phyloP scores from a whole-genome alignment of 2,888 invertebrate genomes.

The Liposcelis brunnea region DNA sequence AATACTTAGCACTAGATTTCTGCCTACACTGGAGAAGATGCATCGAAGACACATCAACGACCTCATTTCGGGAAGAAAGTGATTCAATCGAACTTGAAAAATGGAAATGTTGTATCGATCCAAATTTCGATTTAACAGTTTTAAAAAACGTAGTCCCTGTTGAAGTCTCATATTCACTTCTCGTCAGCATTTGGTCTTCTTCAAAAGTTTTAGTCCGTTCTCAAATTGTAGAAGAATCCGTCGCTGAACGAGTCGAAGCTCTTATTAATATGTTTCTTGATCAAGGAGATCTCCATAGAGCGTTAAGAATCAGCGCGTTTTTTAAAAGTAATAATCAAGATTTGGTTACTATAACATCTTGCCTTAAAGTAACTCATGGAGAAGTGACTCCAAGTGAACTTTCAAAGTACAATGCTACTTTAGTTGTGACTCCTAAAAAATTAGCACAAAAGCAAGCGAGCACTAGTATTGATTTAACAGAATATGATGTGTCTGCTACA shows the following conservation, averaged over 20 bases:
- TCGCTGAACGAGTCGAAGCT: constrained; percentile 20
- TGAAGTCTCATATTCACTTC: constrained; percentile 1
- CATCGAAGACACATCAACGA: neutral
- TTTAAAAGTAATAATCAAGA: constrained; percentile 24
- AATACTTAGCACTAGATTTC: constrained; percentile 19
- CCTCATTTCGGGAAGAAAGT: constrained; percentile 17
- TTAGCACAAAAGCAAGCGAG: neutral
- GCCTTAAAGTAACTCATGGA: neutral
- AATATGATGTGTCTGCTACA: constrained; percentile 9
- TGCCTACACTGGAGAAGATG: neutral
- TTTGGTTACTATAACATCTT: constrained; percentile 19
- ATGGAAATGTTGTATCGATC: constrained; percentile 26
- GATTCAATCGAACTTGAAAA: constrained; percentile 25
- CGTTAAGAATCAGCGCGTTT: constrained; percentile 34
- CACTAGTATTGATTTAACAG: constrained; percentile 12
- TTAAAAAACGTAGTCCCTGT: constrained; percentile 17
- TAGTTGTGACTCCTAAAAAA: neutral
- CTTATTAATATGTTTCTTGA: constrained; percentile 38
- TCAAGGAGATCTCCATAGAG: constrained; percentile 37
- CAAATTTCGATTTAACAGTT: constrained; percentile 15
- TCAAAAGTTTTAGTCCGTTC: constrained; percentile 20
- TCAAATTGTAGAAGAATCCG: constrained; percentile 19
- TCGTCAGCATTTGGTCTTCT: neutral
- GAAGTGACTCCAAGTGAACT: neutral
- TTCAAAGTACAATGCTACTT: neutral